A percentile compares a stretch with the other conserved stretches of the same genome.
Conservation (phyloP, 2,113 vertebrate species). For the Sminthopsis crassicaudata region DNA sequence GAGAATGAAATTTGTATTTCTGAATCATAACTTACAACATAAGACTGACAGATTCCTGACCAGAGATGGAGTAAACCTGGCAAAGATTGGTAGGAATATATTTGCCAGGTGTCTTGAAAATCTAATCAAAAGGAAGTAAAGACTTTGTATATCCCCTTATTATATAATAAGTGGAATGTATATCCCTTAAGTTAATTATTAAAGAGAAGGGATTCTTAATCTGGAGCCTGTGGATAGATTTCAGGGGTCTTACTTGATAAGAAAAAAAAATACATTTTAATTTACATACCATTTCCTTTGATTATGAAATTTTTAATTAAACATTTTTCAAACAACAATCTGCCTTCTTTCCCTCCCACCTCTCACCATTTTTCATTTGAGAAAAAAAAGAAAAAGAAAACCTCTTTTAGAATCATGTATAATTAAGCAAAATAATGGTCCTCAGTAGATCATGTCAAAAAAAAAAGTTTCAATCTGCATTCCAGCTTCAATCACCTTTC, state of each 20-base stretch:
- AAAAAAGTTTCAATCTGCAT: not conserved
- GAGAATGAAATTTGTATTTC: not conserved
- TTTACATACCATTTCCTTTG: not conserved
- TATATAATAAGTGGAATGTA: not conserved
- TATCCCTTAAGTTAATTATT: not conserved
- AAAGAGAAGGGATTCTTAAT: not conserved
- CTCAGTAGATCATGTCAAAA: too few relatives aligned
- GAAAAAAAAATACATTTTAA: not conserved
- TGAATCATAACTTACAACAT: not conserved
- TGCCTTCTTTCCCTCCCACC: not conserved
- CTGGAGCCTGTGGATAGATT: not conserved
- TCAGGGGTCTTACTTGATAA: not conserved
- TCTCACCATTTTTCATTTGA: not conserved
- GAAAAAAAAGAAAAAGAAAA: not conserved
- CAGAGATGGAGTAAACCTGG: not conserved
- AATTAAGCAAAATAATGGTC: not conserved
- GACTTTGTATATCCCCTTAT: not conserved
- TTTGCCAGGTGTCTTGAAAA: not conserved
- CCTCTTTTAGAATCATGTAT: not conserved
- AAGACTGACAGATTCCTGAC: not conserved
- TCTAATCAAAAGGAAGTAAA: not conserved
- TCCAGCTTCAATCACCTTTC: not conserved
- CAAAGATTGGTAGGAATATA: not conserved
- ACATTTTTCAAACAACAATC: not conserved
- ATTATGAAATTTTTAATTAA: not conserved